Percentiles rank a stretch among this genome's conserved stretches.
phyloP scores from a whole-genome alignment of 2,888 invertebrate species.

The Oscheius sp. region DNA sequence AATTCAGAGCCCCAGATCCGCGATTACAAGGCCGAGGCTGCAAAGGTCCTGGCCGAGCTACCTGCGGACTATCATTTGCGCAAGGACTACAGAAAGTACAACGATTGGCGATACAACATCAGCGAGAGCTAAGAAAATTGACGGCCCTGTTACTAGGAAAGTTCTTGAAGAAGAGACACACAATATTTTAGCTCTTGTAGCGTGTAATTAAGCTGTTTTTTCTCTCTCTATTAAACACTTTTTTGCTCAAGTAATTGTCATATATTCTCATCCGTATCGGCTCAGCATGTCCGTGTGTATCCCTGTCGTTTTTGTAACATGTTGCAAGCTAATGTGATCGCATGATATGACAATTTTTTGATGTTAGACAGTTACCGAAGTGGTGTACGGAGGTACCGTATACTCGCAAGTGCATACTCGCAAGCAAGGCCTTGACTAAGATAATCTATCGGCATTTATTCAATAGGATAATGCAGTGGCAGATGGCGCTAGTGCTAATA shows the following conservation, averaged over 20 bases:
- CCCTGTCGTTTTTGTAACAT: slow-evolving; percentile 7
- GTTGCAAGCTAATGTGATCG: not conserved
- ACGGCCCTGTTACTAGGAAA: slow-evolving; percentile 21
- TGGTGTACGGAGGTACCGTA: too few species aligned
- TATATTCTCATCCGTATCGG: slow-evolving; percentile 7
- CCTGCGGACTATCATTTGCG: slow-evolving; percentile 64
- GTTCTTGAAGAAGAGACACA: too few species aligned
- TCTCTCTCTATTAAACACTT: slow-evolving; percentile 2
- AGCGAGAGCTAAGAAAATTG: slow-evolving; percentile 49
- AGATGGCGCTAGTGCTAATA: too few species aligned
- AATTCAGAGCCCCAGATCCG: slow-evolving; percentile 57
- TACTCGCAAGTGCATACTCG: too few species aligned
- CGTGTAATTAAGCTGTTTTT: slow-evolving; percentile 23
- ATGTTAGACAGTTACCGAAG: too few species aligned
- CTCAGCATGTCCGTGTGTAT: slow-evolving; percentile 28
- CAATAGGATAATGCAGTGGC: too few species aligned
- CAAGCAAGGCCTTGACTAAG: too few species aligned
- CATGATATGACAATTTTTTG: not conserved
- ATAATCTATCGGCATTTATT: too few species aligned
- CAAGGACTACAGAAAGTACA: slow-evolving; percentile 68
- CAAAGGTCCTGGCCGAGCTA: slow-evolving; percentile 63
- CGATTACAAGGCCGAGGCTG: slow-evolving; percentile 72
- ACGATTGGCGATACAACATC: slow-evolving; percentile 67
- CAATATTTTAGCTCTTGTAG: not conserved
- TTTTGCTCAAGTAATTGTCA: slow-evolving; percentile 7